Percentiles rank a stretch among this genome's conserved stretches.
phyloP scores from a whole-genome alignment of 2,888 invertebrate species.

The Criorhina ranunculi region DNA sequence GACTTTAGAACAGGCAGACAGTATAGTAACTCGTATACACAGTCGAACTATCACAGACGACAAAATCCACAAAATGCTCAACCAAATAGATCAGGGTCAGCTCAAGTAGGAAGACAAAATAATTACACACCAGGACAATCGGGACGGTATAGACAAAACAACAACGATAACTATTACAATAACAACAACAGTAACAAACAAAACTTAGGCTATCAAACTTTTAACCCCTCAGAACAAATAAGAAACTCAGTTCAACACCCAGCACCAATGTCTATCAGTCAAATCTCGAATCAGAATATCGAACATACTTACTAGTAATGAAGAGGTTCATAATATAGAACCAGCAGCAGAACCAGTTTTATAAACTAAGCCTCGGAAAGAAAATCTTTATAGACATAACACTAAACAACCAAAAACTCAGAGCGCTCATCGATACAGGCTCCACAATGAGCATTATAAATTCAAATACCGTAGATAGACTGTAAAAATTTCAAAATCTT shows the following conservation, averaged over 20 bases:
- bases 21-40: neutral
- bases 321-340: neutral
- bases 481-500: slow-evolving; percentile 11
- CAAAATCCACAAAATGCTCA: slow-evolving; percentile 9
- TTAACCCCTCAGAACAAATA: neutral
- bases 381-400: slow-evolving; percentile 14
- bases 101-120: slow-evolving; percentile 1
- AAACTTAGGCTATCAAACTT: slow-evolving; percentile 5
- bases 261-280: neutral
- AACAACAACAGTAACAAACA: neutral
- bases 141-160: neutral
- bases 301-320: neutral
- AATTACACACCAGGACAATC: neutral
- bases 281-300: neutral
- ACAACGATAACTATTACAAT: neutral
- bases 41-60: slow-evolving; percentile 4
- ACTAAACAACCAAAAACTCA: neutral
- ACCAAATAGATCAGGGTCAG: slow-evolving; percentile 16
- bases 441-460: neutral
- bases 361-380: slow-evolving; percentile 9
- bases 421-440: slow-evolving; percentile 11
- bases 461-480: slow-evolving; percentile 1
- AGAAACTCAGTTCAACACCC: neutral
- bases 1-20: slow-evolving; percentile 15
- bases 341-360: too few relatives aligned